Base-by-base conservation (phyloP, 2,797 vertebrate species). In the Lemur catta region DNA sequence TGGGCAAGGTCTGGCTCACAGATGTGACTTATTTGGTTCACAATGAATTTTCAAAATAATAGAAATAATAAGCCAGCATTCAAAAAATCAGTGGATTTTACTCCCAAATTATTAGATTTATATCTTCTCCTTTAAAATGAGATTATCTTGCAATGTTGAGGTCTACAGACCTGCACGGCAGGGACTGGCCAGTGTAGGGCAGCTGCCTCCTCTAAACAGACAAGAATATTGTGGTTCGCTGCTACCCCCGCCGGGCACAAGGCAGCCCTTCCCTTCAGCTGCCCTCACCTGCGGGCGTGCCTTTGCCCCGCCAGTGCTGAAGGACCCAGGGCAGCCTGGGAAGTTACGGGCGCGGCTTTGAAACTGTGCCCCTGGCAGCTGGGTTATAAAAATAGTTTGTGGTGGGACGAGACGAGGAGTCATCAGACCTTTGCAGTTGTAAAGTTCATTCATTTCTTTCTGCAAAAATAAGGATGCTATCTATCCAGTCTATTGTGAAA, bases 1-100 rank as follows among this genome's bases (percentile, higher is more conserved):
- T 79, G 35, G 89, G 61, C 14, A 30, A 30, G 38, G 38, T 93
- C 96, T 97, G 95, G 46, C 7, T 91, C 48, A 84, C 71, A 95
- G 94, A 84, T 95, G 91, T 79, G 78, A 90, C 84, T 48, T 84
- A 13, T 46, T 82, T 82, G 35, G 69, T 48, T 93, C 30, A 59
- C 41, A 38, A 13, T 78, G 50, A 52, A 28, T 13, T 46, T 46
- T 82, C 48, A 50, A 48, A 76, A 61, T 35, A 84, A 57, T 26
- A 91, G 33, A n/a, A 65, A 38, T n/a, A 35, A 65, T 22, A 41
- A 74, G 7, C 22, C 22, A 59, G 55, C 33, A 20, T 81, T 55
- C 55, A 88, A 80, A 75, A 75, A 72, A 86, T 89, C 52, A 35
- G 74, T 26, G 28, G 46, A 50, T 78, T 95, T 97, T 35, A 87